Base-by-base conservation (phyloP, 2,888 invertebrate species). In the Cyaniris semiargus region DNA sequence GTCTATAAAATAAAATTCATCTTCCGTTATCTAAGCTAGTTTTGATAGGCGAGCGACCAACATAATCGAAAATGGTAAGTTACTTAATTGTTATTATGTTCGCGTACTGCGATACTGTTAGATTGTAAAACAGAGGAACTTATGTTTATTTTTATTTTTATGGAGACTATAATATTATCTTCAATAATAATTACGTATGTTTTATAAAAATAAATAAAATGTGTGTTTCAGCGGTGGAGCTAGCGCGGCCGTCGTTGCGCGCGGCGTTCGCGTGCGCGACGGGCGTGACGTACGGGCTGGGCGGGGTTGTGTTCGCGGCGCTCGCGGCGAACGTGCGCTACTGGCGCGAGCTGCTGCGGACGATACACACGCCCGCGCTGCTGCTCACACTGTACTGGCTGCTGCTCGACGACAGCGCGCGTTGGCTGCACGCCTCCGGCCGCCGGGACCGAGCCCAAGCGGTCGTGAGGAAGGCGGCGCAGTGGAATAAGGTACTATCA, bases 371-470 rank as follows among this genome's bases (percentile, higher is more conserved):
- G 7, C 97, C 97, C 0, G 95, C 96, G 18, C 88, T 97, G 79
- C 87, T 96, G 23, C 94, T 97, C 81, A 89, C 97, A 71, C 87
- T 95, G 15, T 96, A 96, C 86, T 95, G 95, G 84, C 95, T 96
- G 94, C 85, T 96, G 72, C 85, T 96, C 44, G 96, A 96, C 44
- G 97, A 97, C 90, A 97, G 96, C 81, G 93, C 96, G 75, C 94
- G 97, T 83, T 97, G 97, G 97, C 93, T 97, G 77, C 89, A 96
- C 76, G 95, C 95, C 15, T 95, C 95, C 78, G 95, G 95, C 2
- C 90, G 95, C 78, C 88, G 90, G 18, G 89, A 94, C 0, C 92
- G 95, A 66, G 96, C 96, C 0, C 95, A 95, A 76, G 86, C 86
- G 3, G 95, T 96, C 23, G 88, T 96, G 15, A 90, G 92, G 18